These are phyloP conservation scores for Mesoclemmys tuberculata DNA, from an alignment of 2,113 vertebrate species.

Conservation along the genomic window DNA sequence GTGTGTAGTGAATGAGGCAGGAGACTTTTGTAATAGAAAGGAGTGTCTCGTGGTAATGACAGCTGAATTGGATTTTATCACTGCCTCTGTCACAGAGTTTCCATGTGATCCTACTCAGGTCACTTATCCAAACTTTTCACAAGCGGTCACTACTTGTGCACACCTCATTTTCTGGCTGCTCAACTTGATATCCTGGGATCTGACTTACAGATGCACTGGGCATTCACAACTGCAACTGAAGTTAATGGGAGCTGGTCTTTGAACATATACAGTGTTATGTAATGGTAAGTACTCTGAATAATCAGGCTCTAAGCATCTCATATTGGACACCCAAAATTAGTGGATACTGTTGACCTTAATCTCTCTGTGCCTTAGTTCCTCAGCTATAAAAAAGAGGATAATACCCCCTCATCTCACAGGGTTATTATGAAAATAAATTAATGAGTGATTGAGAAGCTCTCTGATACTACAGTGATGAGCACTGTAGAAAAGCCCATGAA, in stretches of 20 bases:
- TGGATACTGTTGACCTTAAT: not conserved
- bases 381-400: not conserved
- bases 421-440: not conserved
- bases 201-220: not conserved
- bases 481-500: not conserved
- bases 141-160: not conserved
- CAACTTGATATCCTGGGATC: not conserved
- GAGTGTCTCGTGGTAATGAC: not conserved
- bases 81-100: not conserved
- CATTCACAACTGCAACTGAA: not conserved
- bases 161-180: not conserved
- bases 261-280: rapidly evolving
- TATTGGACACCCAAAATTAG: not conserved
- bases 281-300: not conserved
- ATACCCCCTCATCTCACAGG: not conserved
- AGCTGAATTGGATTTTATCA: not conserved
- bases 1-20: not conserved
- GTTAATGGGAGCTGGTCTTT: not conserved
- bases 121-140: not conserved
- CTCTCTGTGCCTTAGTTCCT: not conserved
- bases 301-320: not conserved
- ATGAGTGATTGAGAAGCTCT: not conserved
- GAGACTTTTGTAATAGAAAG: not conserved
- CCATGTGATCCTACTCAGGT: not conserved
- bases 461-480: not conserved